Base-by-base conservation (phyloP, 2,113 vertebrate species). In the Myiopsitta monachus region DNA sequence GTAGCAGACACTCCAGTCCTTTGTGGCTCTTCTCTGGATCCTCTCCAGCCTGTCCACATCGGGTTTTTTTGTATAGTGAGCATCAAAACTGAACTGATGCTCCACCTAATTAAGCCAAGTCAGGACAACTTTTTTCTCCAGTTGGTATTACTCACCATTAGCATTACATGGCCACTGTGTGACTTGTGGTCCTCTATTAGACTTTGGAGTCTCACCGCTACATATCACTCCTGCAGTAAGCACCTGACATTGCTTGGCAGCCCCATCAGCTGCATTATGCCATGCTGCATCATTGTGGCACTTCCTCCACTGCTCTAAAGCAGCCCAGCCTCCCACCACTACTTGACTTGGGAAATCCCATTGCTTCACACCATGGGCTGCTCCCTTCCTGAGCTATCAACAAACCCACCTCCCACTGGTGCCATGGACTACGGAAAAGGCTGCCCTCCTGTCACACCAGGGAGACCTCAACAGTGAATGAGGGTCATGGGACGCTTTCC, bases 401-500 rank as follows among this genome's bases (percentile, higher is more conserved):
- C 72, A 55, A 51, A 38, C 7, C 43, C 86, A 31, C 6, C 49
- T 73, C 26, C 4, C n/a, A 1, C 18, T 4, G n/a, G 1, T 27
- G 43, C 63, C 83, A 31, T 0, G 1, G 26, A 57, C 39, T 5
- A 33, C 2, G 5, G 39, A 26, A 81, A 41, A 18, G 31, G 22
- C 4, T 4, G 10, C 7, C 6, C 31, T 68, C 3, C 0, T 10
- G 43, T 15, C 23, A 23, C 55, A 11, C 24, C 28, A 18, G 0
- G 5, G 4, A 54, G 3, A 33, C 11, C 28, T 14, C 59, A 38
- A 0, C 14, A 13, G 5, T 0, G 19, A 36, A 4, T 1, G 0
- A 7, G 1, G 1, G 1, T 27, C 47, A 14, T 0, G 1, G 33
- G 18, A 15, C 6, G 0, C 5, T 4, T 8, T 38, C 5, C 64